These are phyloP conservation scores for Pomatorhinus ruficollis DNA, from an alignment of 2,113 vertebrate genomes.

Conservation along the genomic window DNA sequence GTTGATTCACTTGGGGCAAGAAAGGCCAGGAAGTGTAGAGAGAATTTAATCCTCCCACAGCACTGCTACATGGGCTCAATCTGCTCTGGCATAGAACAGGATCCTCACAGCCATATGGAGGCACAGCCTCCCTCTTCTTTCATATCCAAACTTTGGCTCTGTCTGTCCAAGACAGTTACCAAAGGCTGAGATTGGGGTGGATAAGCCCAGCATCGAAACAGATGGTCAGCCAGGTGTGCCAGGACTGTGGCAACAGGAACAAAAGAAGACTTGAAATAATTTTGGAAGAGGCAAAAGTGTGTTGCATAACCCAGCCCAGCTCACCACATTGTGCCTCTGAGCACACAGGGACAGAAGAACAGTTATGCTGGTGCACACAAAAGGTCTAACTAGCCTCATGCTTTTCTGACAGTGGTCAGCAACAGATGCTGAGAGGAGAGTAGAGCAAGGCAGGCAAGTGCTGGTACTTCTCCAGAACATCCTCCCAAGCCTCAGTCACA, in stretches of 20 bases:
- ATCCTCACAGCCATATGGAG: neutral
- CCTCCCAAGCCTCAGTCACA: neutral
- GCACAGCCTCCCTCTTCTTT: neutral
- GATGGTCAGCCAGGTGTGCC: neutral
- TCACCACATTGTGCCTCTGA: neutral
- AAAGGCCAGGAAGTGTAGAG: neutral
- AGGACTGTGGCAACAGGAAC: neutral
- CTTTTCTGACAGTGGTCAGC: neutral
- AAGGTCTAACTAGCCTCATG: neutral
- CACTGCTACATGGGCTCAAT: neutral
- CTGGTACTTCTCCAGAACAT: neutral
- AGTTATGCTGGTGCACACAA: neutral
- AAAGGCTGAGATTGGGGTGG: neutral
- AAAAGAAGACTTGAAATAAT: neutral
- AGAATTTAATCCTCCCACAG: neutral
- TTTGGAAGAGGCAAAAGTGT: neutral
- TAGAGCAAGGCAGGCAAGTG: neutral
- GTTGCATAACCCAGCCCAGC: neutral
- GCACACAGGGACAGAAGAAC: neutral
- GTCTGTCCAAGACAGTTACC: neutral
- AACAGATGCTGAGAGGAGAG: neutral
- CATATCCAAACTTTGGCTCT: neutral
- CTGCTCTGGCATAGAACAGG: neutral
- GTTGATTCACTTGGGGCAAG: neutral
- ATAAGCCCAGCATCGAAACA: neutral